A percentile compares a stretch with the other conserved stretches of the same genome.
phyloP scores from a whole-genome alignment of 2,888 invertebrate genomes.

The Amphipyra berbera region DNA sequence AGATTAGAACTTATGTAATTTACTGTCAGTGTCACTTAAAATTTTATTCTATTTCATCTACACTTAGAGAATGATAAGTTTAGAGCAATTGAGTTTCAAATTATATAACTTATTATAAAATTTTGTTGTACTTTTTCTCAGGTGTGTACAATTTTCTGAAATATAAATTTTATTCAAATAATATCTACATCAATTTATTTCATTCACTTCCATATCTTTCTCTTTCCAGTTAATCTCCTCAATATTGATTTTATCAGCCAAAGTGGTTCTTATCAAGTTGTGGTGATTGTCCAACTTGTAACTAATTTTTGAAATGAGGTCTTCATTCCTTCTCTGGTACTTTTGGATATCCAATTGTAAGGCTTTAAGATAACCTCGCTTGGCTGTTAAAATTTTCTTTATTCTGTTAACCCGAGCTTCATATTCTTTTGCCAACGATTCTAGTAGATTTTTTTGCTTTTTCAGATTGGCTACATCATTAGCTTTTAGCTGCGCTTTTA shows the following conservation, averaged over 20 bases:
- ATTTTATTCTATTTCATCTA: slow-evolving; percentile 83
- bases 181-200: slow-evolving; percentile 73
- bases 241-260: slow-evolving; percentile 63
- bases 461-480: slow-evolving; percentile 77
- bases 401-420: slow-evolving; percentile 77
- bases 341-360: slow-evolving; percentile 84
- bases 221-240: slow-evolving; percentile 73
- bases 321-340: slow-evolving; percentile 84
- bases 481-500: slow-evolving; percentile 79
- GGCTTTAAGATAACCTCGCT: slow-evolving; percentile 82
- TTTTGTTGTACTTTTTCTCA: slow-evolving; percentile 88
- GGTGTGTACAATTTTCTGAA: slow-evolving; percentile 89
- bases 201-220: slow-evolving; percentile 70
- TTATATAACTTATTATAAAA: slow-evolving; percentile 75
- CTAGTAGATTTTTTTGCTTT: slow-evolving; percentile 79
- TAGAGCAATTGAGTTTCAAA: slow-evolving; percentile 78
- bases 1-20: slow-evolving; percentile 76
- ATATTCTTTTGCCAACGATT: slow-evolving; percentile 81
- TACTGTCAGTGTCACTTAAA: slow-evolving; percentile 75
- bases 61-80: slow-evolving; percentile 77
- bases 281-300: slow-evolving; percentile 76
- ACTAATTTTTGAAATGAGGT: slow-evolving; percentile 73
- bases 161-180: slow-evolving; percentile 88
- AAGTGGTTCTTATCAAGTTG: slow-evolving; percentile 64
- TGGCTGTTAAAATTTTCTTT: slow-evolving; percentile 79